Evolutionary conservation across 2,888 invertebrate genomes (phyloP).

Genomic region (Tanypteryx hageni): DNA sequence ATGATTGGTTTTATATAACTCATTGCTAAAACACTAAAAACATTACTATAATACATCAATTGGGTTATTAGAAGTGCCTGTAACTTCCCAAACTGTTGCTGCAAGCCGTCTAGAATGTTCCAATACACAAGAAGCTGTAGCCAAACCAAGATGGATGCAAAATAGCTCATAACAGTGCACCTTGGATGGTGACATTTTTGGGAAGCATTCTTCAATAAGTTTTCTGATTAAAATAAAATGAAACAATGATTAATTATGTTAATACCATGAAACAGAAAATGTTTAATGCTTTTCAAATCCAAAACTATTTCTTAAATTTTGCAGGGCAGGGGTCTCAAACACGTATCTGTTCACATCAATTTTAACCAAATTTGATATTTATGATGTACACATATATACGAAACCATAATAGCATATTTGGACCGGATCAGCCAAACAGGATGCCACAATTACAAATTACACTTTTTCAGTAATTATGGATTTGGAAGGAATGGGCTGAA

Average conservation of each 20-base stretch:
- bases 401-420: too few relatives aligned
- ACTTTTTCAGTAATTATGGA: too few relatives aligned
- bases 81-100: conserved; percentile 87
- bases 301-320: background rate
- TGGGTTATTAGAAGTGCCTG: conserved; percentile 81
- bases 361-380: too few relatives aligned
- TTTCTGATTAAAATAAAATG: conserved; percentile 76
- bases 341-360: too few relatives aligned
- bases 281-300: background rate
- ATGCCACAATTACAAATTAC: too few relatives aligned
- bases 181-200: conserved; percentile 80
- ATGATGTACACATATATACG: too few relatives aligned
- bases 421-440: too few relatives aligned
- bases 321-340: background rate
- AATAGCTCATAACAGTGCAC: conserved; percentile 87
- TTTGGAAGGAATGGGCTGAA: too few relatives aligned
- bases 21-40: background rate
- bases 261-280: too few relatives aligned
- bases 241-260: background rate
- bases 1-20: background rate
- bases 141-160: conserved; percentile 89
- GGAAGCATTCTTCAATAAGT: conserved; percentile 82
- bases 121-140: conserved; percentile 88
- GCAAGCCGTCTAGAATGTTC: conserved; percentile 90
- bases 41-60: conserved; percentile 78